Conservation (phyloP, 2,888 invertebrate species). For the Lasioglossum calceatum region DNA sequence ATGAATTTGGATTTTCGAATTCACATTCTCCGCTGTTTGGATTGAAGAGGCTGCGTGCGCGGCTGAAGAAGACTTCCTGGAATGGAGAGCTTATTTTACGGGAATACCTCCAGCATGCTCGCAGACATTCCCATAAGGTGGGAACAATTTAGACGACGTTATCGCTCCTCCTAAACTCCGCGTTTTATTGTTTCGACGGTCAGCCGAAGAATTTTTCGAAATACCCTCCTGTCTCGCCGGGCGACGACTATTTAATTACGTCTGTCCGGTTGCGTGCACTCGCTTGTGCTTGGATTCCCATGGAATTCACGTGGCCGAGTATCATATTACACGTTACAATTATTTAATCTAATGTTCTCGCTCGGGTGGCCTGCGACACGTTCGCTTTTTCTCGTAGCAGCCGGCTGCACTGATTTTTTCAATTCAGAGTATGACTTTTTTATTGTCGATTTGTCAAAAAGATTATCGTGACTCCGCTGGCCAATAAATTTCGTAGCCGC, state of each 20-base stretch:
- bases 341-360: not conserved
- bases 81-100: conserved; percentile 43
- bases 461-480: too few species aligned
- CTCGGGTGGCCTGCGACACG: not conserved
- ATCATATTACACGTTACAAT: not conserved
- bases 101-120: conserved; percentile 4
- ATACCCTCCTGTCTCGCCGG: not conserved
- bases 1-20: too few species aligned
- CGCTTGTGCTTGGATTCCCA: not conserved
- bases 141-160: conserved; percentile 38
- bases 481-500: not conserved
- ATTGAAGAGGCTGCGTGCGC: not conserved
- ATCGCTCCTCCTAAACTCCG: conserved; percentile 36
- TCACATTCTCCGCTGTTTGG: not conserved
- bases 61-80: conserved; percentile 6
- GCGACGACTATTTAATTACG: conserved; percentile 23
- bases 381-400: not conserved
- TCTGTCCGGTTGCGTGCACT: not conserved
- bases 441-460: not conserved
- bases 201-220: conserved; percentile 7
- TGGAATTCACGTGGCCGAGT: not conserved
- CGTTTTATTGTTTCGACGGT: conserved; percentile 31
- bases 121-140: conserved; percentile 30
- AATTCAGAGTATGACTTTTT: not conserved
- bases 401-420: not conserved